Base-by-base conservation (phyloP, 2,797 vertebrate species). In the Threskiornis aethiopicus region DNA sequence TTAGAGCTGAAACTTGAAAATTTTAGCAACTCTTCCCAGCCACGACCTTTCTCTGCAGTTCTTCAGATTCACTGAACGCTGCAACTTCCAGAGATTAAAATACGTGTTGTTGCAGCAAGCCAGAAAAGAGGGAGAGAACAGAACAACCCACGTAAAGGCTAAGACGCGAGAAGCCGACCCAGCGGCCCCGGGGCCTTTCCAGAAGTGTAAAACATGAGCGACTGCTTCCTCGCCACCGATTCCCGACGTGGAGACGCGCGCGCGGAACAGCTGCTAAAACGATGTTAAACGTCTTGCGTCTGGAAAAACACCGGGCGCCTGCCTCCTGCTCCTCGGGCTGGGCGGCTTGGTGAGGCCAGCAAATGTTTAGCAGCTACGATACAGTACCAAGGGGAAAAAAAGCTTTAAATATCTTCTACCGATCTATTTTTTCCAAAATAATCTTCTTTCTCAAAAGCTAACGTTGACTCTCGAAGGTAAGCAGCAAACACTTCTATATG, bases 261-360 rank as follows among this genome's bases (percentile, higher is more conserved):
- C 1, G 9, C 2, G 66, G 51, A 39, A 13, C 24, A 58, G 75
- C 70, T 55, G 71, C 86, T 69, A 39, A 15, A 13, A 10, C 1
- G 14, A 8, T 1, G 6, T 0, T 8, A 5, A 51, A 7, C 1
- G 1, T 5, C 3, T 1, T 1, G 20, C 20, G 7, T 5, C 35
- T 8, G 42, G 39, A 64, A 7, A 29, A 21, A 49, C 1, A 3
- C 28, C 5, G 3, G 28, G 47, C 2, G 6, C n/a, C 62, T 13
- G 55, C 35, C 64, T 28, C 44, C 46, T 33, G 72, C 58, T 84
- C 75, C 79, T 51, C 0, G 0, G 67, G 35, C 31, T 16, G 33
- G 54, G 72, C 26, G 8, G 28, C 61, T 61, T 7, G 10, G 22
- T 7, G 5, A 54, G 59, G 41, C 0, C 7, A 76, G 57, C 37